Evolutionary conservation across 2,113 vertebrate genomes (phyloP), one percentile per base, ranked within the genome.

Genomic region (Datnioides undecimradiatus): DNA sequence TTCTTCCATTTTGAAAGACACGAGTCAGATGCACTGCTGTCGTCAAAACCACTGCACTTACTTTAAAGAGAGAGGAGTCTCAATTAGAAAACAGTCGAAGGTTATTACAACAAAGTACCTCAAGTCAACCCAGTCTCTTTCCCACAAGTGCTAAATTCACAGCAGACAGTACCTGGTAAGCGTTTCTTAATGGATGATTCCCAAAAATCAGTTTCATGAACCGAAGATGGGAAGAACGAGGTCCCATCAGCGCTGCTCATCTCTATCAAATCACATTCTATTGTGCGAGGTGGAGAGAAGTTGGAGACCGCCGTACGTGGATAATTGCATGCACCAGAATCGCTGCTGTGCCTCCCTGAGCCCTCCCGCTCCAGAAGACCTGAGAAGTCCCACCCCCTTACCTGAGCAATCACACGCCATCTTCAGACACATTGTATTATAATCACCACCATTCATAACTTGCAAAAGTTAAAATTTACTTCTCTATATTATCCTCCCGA

Each of bases 381-480:
- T 33, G 73, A 71, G 54, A 59, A 72, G 86, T 54, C 67, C 67
- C 73, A 51, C 84, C 82, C 75, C 72, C 87, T 85, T 72, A 89
- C 90, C 88, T 89, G 88, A 79, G 93, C 90, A 95, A 95, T 95
- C 94, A 95, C 79, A 83, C 83, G 8, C 79, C 92, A 86, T 91
- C 90, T 87, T 65, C 90, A 88, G 77, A 90, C 45, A 82, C 84
- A 93, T 93, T 93, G 91, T 93, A 82, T 88, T 84, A 90, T 95
- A 95, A 95, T 95, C 93, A 93, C 90, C 82, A 79, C 75, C 86
- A 93, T 93, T 94, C 91, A 91, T 82, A 41, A 83, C 49, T 76
- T 57, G 43, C 63, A 40, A 25, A 79, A 83, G 68, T 87, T 84
- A 19, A 51, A 75, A 17, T 85, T 54, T 72, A 48, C 57, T 25